Evolutionary conservation across 2,113 vertebrate species (phyloP), one percentile per base, ranked within the genome.

Genomic region (Sinocyclocheilus rhinocerous): DNA sequence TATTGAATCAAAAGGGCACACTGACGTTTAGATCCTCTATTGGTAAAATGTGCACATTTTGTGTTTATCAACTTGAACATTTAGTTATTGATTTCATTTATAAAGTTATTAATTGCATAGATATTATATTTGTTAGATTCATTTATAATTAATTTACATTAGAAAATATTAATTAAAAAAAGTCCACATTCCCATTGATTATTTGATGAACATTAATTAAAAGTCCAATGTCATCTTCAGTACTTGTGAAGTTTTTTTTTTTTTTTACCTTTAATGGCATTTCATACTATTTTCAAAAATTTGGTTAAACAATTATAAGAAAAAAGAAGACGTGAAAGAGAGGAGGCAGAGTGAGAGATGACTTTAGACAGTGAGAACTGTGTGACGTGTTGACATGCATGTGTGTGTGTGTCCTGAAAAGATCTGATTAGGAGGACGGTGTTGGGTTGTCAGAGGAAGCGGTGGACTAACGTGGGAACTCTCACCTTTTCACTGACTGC

Each of bases 391-490:
- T 81, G 24, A 18, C 52, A 4, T 76, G 36, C 2, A 4, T 12
- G 45, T 48, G 73, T 77, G 73, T 70, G 80, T 39, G 70, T 73
- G 70, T 73, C 63, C 67, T 26, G 26, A 59, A 29, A 29, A 4
- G 22, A 36, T 45, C 70, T 73, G 70, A 73, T 73, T 78, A 22
- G 76, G 18, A 78, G 20, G 76, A 78, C 6, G 11, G 76, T 65
- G 59, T 63, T 81, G 78, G 80, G 18, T 76, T 83, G 42, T 59
- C 4, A 61, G 65, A 81, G 63, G 75, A 65, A 85, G 29, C 33
- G 13, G 59, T 67, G 26, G n/a, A 13, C 70, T 76, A 29, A 63
- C 3, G 26, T 82, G 42, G 29, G 45, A 83, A 83, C 70, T 83
- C 70, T 83, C 45, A 83, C 72, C 80, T 45, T 67, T 52, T 72